Evolutionary conservation across 2,797 vertebrate genomes (phyloP).

Genomic region (Lindbergichthys nudifrons): DNA sequence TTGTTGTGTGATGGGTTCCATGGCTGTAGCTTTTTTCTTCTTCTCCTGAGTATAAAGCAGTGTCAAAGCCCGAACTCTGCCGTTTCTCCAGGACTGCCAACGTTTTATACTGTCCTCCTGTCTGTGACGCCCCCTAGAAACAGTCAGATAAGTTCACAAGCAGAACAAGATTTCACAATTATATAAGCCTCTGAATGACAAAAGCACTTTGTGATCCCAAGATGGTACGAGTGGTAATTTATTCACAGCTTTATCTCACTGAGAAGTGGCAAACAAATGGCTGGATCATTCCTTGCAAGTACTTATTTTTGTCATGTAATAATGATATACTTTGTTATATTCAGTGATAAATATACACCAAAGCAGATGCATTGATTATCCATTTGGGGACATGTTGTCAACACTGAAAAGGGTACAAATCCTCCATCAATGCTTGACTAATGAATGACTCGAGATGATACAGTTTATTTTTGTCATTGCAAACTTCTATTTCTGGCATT

Average conservation of each 20-base stretch:
- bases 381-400: constrained; percentile 7
- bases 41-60: constrained; percentile 5
- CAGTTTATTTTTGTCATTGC: not conserved
- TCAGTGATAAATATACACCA: not conserved
- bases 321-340: not conserved
- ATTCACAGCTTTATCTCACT: constrained; percentile 30
- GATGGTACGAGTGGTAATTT: constrained; percentile 39
- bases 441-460: no score
- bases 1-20: constrained; percentile 35
- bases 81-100: not conserved
- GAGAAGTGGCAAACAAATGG: constrained; percentile 9
- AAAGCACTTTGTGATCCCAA: constrained; percentile 24
- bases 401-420: not conserved
- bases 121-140: not conserved
- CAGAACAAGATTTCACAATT: constrained; percentile 34
- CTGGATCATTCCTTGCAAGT: not conserved
- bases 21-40: constrained; percentile 34
- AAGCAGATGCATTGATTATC: not conserved
- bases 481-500: constrained; percentile 27
- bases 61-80: not conserved
- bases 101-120: constrained; percentile 60
- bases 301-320: not conserved
- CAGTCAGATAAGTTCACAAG: constrained; percentile 1
- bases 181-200: constrained; percentile 38
- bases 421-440: no score